These are phyloP conservation scores for Zaprionus ghesquierei DNA, from an alignment of 1,140 invertebrate species.

Conservation along the genomic window DNA sequence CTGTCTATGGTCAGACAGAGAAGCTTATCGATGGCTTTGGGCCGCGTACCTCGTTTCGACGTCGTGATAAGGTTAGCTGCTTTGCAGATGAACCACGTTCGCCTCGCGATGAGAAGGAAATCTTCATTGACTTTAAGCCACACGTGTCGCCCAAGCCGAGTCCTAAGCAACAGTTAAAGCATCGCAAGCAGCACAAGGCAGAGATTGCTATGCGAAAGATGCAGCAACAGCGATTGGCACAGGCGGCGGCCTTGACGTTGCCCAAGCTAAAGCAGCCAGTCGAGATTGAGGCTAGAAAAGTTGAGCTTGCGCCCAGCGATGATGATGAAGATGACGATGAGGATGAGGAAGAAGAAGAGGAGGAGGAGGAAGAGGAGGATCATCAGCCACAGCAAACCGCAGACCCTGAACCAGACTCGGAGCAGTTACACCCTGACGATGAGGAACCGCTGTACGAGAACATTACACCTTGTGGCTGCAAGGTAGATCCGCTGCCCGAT, in stretches of 20 bases:
- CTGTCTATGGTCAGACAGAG: constrained; percentile 73
- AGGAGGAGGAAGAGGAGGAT: constrained; percentile 29
- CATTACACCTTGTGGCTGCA: constrained; percentile 57
- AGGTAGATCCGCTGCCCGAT: constrained; percentile 21
- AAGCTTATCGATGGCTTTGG: constrained; percentile 75
- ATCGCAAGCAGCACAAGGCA: constrained; percentile 71
- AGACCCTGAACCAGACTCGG: constrained; percentile 14
- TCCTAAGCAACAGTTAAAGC: constrained; percentile 84
- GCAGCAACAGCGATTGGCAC: constrained; percentile 61
- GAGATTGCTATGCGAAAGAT: constrained; percentile 70
- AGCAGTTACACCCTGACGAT: constrained; percentile 46
- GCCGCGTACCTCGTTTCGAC: constrained; percentile 64
- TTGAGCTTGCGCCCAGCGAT: constrained; percentile 54
- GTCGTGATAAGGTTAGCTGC: constrained; percentile 69
- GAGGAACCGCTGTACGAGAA: constrained; percentile 78
- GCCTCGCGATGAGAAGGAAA: constrained; percentile 88
- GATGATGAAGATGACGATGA: constrained; percentile 50
- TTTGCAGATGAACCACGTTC: constrained; percentile 51
- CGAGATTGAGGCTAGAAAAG: constrained; percentile 62
- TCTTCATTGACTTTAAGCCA: constrained; percentile 93
- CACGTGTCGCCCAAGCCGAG: constrained; percentile 86
- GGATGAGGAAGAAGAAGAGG: constrained; percentile 23
- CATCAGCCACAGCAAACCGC: constrained; percentile 26
- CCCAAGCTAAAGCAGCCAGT: constrained; percentile 59
- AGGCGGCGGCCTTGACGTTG: constrained; percentile 60